Conservation (phyloP, 2,113 vertebrate species). For the Zingel zingel region DNA sequence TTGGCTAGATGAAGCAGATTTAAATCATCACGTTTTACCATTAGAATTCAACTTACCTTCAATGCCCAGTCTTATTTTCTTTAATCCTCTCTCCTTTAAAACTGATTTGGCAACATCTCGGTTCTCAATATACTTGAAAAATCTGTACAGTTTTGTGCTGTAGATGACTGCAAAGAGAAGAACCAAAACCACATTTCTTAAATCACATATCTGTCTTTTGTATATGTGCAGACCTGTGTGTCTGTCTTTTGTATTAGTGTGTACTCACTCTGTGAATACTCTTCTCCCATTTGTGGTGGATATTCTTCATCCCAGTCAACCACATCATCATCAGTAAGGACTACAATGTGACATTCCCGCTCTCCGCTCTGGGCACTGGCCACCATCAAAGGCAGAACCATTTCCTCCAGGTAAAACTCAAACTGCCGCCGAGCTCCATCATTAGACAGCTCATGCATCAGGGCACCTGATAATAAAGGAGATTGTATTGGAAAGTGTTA, state of each 20-base stretch:
- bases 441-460: constrained; percentile 99
- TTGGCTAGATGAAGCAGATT: too few species aligned
- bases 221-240: neutral
- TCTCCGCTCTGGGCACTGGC: constrained; percentile 97
- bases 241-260: neutral
- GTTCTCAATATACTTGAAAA: constrained; percentile 99
- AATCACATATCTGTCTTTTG: neutral
- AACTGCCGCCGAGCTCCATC: constrained; percentile 97
- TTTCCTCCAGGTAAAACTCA: constrained; percentile 98
- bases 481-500: neutral
- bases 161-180: constrained; percentile 91
- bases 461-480: constrained; percentile 87
- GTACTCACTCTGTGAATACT: constrained; percentile 97
- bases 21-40: neutral
- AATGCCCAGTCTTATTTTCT: constrained; percentile 98
- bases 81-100: constrained; percentile 96
- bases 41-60: constrained; percentile 88
- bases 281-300: constrained; percentile 98
- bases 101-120: constrained; percentile 98
- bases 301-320: constrained; percentile 99
- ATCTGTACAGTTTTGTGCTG: constrained; percentile 99
- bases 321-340: constrained; percentile 98
- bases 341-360: constrained; percentile 98
- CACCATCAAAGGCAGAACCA: constrained; percentile 98
- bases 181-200: constrained; percentile 14